Evolutionary conservation across 2,113 vertebrate species (phyloP), one percentile per base, ranked within the genome.

Genomic region (Aspidoscelis tigris): DNA sequence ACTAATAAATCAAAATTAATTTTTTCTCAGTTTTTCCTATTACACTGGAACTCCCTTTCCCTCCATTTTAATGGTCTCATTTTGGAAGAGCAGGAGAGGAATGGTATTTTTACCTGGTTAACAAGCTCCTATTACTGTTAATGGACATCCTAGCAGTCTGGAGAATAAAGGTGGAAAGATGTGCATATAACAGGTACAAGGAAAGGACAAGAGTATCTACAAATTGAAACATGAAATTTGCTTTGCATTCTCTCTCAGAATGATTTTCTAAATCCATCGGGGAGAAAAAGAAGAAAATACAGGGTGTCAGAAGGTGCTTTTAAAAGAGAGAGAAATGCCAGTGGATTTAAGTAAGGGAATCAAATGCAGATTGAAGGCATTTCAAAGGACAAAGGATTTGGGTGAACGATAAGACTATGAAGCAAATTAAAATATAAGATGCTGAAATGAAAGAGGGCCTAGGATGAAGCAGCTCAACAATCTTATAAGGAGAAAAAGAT

Each of bases 1-100:
- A 86, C 84, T 94, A 92, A 94, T 71, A 93, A 94, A 94, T 89
- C 92, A 87, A 93, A 91, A 93, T 94, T 90, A 93, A 91, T 90
- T 88, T 88, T 39, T n/a, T 47, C 83, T 93, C 90, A 86, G 72
- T 91, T 89, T 93, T 93, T 90, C 90, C 89, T 69, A 73, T 85
- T 88, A 86, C 88, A 91, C 82, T 86, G 76, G 90, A 73, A 88
- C 92, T 82, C 78, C 90, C 64, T 85, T 92, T 91, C 78, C 64
- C 24, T 93, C 80, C 86, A 87, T 93, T 94, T 94, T 94, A 94
- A 94, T 93, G 88, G 91, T 14, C 84, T 92, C 65, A 90, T 88
- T 83, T 86, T 90, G 92, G 92, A 93, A 81, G 64, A 86, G 58
- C 82, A 89, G 69, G 76, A 90, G 78, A 85, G 90, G 93, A 44